Percentiles rank a stretch among this genome's conserved stretches.
Conservation (phyloP, 2,113 vertebrate genomes). For the Psettodes erumei region DNA sequence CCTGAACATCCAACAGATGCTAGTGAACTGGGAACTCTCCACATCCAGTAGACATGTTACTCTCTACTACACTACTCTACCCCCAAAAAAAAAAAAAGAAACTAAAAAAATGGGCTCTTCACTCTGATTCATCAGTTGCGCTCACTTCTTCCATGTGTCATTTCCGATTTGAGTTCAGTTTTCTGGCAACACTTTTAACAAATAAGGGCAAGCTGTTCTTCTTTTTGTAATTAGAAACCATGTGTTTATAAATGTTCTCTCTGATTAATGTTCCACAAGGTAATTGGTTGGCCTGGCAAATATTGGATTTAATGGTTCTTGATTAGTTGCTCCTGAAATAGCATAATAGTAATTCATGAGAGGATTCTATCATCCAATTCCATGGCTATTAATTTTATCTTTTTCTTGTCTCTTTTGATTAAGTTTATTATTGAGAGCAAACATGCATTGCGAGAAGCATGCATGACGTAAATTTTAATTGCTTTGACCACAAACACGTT, state of each 20-base stretch:
- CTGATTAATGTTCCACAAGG: constrained; percentile 63
- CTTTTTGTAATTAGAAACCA: constrained; percentile 65
- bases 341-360: constrained; percentile 54
- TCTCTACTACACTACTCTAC: background rate
- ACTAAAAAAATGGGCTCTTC: too few species aligned
- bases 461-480: constrained; percentile 37
- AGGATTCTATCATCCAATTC: constrained; percentile 63
- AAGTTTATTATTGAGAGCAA: constrained; percentile 35
- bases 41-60: constrained; percentile 9
- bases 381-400: constrained; percentile 47
- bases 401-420: constrained; percentile 58
- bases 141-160: constrained; percentile 33
- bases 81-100: too few species aligned
- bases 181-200: constrained; percentile 44
- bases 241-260: constrained; percentile 61
- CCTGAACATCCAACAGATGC: constrained; percentile 12
- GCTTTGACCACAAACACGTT: constrained; percentile 39
- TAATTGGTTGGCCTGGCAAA: constrained; percentile 70
- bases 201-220: constrained; percentile 62
- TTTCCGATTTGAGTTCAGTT: constrained; percentile 42
- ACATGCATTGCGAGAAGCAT: constrained; percentile 29
- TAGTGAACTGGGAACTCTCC: background rate
- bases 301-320: constrained; percentile 62
- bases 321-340: constrained; percentile 72
- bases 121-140: constrained; percentile 45